These are phyloP conservation scores for Antedon mediterranea DNA, from an alignment of 53 echinoderm and acorn worm genomes.

Conservation along the genomic window DNA sequence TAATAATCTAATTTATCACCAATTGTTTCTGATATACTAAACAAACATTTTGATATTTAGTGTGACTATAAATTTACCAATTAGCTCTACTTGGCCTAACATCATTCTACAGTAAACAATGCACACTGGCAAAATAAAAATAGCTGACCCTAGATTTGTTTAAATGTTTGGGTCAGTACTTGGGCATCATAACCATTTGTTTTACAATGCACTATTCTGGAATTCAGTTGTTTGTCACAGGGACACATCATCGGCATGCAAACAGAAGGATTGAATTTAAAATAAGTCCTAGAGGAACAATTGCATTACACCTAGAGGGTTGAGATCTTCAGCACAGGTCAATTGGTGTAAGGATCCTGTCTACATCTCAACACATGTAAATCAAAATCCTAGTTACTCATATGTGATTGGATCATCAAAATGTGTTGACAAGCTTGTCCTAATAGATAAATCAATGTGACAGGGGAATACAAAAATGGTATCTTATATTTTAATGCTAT, in stretches of 20 bases:
- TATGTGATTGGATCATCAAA: neutral
- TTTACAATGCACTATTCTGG: neutral
- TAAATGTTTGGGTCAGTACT: too few relatives aligned
- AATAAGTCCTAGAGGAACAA: neutral
- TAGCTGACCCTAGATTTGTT: neutral
- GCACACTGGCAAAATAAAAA: neutral
- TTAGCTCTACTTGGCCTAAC: too few relatives aligned
- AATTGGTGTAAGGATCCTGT: neutral
- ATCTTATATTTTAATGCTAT: too few relatives aligned
- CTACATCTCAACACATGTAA: neutral
- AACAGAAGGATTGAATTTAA: neutral
- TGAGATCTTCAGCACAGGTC: neutral
- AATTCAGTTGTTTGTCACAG: neutral
- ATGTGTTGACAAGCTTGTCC: neutral
- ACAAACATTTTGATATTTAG: too few relatives aligned
- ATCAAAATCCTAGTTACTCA: neutral
- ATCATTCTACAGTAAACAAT: too few relatives aligned
- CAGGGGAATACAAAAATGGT: neutral
- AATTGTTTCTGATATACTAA: too few relatives aligned
- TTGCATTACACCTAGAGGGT: neutral
- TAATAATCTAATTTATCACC: too few relatives aligned
- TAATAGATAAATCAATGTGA: neutral
- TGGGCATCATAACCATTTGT: too few relatives aligned
- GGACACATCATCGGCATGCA: neutral
- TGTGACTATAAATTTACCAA: too few relatives aligned